These are phyloP conservation scores for Catalaphyllia jardinei DNA, from an alignment of 64 coral and sea anemone genomes.

Conservation along the genomic window DNA sequence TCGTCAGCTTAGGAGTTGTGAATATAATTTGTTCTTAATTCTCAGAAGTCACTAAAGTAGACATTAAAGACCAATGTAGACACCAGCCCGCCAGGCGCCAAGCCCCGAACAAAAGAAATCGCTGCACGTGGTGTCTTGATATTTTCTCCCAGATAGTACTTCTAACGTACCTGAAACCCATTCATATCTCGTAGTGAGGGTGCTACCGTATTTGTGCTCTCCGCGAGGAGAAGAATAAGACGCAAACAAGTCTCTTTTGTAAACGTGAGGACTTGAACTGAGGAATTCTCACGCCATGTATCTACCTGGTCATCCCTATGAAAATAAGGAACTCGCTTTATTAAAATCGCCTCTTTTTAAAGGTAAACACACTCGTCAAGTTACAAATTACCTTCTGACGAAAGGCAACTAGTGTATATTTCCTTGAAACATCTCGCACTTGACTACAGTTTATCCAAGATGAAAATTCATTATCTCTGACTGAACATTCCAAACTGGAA, in stretches of 20 bases:
- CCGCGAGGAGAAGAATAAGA: constrained; percentile 33
- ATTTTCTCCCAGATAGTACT: background rate
- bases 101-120: background rate
- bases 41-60: too few species aligned
- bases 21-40: too few species aligned
- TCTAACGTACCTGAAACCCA: constrained; percentile 20
- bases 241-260: constrained; percentile 38
- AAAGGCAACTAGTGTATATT: too few species aligned
- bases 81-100: too few species aligned
- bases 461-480: too few species aligned
- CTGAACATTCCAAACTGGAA: too few species aligned
- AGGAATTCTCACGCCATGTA: background rate
- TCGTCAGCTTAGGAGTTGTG: too few species aligned
- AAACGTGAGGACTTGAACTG: constrained; percentile 9
- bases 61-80: too few species aligned
- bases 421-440: too few species aligned
- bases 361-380: too few species aligned
- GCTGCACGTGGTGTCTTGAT: background rate
- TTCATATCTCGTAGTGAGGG: constrained; percentile 47
- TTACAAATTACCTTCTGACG: too few species aligned
- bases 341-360: background rate
- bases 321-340: background rate
- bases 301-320: background rate
- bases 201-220: constrained; percentile 44
- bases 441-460: too few species aligned